Evolutionary conservation across 2,113 vertebrate genomes (phyloP).

Genomic region (Sceloporus tristichus): DNA sequence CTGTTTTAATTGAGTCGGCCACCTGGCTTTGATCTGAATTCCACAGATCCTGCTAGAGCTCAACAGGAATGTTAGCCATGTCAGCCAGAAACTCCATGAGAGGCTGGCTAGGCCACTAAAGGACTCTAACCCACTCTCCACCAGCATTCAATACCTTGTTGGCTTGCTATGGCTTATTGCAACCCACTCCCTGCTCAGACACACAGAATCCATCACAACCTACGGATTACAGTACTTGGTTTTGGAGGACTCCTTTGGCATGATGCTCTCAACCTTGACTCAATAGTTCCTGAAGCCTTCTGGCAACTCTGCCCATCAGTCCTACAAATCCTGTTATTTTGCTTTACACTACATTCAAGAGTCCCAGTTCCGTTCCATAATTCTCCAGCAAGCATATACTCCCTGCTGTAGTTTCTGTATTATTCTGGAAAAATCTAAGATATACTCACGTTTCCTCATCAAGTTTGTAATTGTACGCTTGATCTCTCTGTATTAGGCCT

Average conservation of each 20-base stretch:
- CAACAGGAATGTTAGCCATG: too few species aligned
- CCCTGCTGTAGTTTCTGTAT: not conserved
- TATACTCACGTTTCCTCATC: slow-evolving; percentile 49
- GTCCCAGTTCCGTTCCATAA: not conserved
- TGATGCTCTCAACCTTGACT: too few species aligned
- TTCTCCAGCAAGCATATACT: not conserved
- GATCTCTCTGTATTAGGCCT: slow-evolving; percentile 40
- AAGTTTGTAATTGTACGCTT: slow-evolving; percentile 34
- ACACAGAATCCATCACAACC: too few species aligned
- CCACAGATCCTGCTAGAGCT: too few species aligned
- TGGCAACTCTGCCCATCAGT: not conserved
- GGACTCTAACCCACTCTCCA: too few species aligned
- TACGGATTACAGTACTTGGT: too few species aligned
- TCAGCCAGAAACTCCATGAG: too few species aligned
- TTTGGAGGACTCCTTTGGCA: too few species aligned
- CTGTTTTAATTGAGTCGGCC: not conserved
- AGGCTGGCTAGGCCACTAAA: too few species aligned
- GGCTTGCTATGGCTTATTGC: too few species aligned
- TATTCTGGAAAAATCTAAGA: not conserved
- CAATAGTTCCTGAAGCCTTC: not conserved
- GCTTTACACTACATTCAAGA: not conserved
- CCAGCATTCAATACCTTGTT: too few species aligned
- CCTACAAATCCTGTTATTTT: not conserved
- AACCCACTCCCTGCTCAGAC: too few species aligned
- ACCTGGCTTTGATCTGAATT: not conserved